Evolutionary conservation across 2,888 invertebrate genomes (phyloP).

Genomic region (Orchestes rusci): DNA sequence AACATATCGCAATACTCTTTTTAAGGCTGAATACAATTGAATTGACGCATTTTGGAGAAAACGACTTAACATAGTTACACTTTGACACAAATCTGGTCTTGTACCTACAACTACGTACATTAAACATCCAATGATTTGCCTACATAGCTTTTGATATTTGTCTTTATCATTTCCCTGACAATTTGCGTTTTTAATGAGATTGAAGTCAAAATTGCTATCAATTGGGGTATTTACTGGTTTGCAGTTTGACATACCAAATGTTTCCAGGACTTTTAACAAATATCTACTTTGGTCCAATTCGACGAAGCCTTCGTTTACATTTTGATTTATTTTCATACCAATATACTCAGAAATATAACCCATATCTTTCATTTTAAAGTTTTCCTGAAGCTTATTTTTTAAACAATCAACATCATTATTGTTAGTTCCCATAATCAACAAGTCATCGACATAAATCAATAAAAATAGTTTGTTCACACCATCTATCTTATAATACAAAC

Average conservation of each 20-base stretch:
- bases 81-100: conserved; percentile 22
- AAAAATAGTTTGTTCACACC: too few relatives aligned
- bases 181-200: not conserved
- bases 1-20: conserved; percentile 12
- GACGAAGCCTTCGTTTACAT: not conserved
- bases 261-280: conserved; percentile 1
- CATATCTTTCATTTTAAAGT: conserved; percentile 2
- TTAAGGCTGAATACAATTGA: conserved; percentile 9
- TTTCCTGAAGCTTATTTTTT: not conserved
- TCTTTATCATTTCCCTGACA: conserved; percentile 1
- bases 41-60: conserved; percentile 5
- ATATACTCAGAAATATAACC: conserved; percentile 2
- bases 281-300: conserved; percentile 2
- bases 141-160: conserved; percentile 13
- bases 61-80: conserved; percentile 6
- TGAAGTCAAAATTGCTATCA: conserved; percentile 7
- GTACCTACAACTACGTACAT: conserved; percentile 23
- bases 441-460: conserved; percentile 23
- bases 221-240: conserved; percentile 11
- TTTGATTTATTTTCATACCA: conserved; percentile 2
- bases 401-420: not conserved
- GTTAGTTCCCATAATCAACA: conserved; percentile 15
- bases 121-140: conserved; percentile 22
- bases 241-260: conserved; percentile 10
- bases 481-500: conserved; percentile 24